A percentile compares a stretch with the other conserved stretches of the same genome.
Evolutionary conservation across 1,140 invertebrate species (phyloP).

Genomic region (Liolophura sinensis): DNA sequence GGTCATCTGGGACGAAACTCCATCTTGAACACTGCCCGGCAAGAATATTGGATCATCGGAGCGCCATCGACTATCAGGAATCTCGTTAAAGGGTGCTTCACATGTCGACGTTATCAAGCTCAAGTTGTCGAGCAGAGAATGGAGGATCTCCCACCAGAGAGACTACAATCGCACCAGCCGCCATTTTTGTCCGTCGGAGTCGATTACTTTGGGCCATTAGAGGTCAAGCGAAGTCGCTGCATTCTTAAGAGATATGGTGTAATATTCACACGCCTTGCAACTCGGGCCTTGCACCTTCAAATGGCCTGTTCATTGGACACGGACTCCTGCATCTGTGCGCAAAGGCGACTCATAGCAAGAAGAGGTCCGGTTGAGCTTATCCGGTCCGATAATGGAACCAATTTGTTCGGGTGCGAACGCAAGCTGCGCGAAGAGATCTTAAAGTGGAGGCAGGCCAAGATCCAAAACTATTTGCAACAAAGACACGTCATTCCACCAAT

Average conservation of each 20-base stretch:
- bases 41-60: background rate
- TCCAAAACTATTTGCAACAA: background rate
- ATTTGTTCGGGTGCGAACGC: constrained; percentile 21
- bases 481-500: constrained; percentile 3
- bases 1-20: too few species aligned
- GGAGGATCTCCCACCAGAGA: background rate
- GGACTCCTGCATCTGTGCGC: constrained; percentile 23
- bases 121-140: background rate
- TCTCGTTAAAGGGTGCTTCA: background rate
- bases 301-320: constrained; percentile 19
- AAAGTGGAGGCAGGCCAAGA: constrained; percentile 2
- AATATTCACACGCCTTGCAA: constrained; percentile 18
- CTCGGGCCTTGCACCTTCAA: constrained; percentile 20
- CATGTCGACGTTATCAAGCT: background rate
- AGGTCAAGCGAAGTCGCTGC: constrained; percentile 11
- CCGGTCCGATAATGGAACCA: constrained; percentile 19
- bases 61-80: background rate
- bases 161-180: constrained; percentile 5
- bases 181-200: constrained; percentile 9
- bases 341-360: constrained; percentile 17
- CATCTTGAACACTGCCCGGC: too few species aligned
- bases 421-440: constrained; percentile 5
- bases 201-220: constrained; percentile 19
- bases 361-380: constrained; percentile 15
- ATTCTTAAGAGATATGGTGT: constrained; percentile 18